Evolutionary conservation across 2,113 vertebrate genomes (phyloP), one percentile per base, ranked within the genome.

Genomic region (Nothoprocta perdicaria): DNA sequence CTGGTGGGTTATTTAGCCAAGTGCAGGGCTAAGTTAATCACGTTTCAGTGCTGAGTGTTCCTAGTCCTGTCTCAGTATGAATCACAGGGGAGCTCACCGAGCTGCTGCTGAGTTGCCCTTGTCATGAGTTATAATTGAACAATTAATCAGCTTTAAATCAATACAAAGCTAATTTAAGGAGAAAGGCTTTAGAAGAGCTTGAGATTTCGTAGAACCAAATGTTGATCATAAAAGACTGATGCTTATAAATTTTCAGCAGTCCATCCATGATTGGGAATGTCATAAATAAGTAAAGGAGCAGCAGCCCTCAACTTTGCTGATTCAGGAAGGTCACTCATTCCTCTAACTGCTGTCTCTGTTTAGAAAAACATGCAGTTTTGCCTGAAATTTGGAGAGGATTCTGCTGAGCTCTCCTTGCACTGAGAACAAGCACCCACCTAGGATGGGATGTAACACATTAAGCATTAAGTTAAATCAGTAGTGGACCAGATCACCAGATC

Each of bases 71-170:
- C 76, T 69, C 4, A 5, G n/a, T 29, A 11, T 29, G 65, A 80
- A 45, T 71, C 67, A 84, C 1, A 23, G 63, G 29, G 62, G 66
- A 84, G 35, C 66, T 88, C 40, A 50, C 40, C 45, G 57, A 80
- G 62, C 53, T 81, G 53, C 78, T 92, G 79, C 69, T 92, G 86
- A 87, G 68, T 48, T 87, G 68, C 72, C 14, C 46, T 62, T 91
- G 72, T 95, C 75, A 58, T 76, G 66, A 76, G 53, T 18, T 79
- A 21, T 92, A 87, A 92, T 83, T 93, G 76, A 87, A 50, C 74
- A 83, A 78, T 92, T 85, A 61, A 93, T 83, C 60, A 85, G 55
- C 85, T 91, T 71, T 83, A 83, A 89, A 65, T 94, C 72, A 89
- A 65, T 67, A 48, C 63, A 80, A 77, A 77, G 29, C 29, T 94